Evolutionary conservation across 2,113 vertebrate species (phyloP), one percentile per base, ranked within the genome.

Genomic region (Rhabdornis inornatus): DNA sequence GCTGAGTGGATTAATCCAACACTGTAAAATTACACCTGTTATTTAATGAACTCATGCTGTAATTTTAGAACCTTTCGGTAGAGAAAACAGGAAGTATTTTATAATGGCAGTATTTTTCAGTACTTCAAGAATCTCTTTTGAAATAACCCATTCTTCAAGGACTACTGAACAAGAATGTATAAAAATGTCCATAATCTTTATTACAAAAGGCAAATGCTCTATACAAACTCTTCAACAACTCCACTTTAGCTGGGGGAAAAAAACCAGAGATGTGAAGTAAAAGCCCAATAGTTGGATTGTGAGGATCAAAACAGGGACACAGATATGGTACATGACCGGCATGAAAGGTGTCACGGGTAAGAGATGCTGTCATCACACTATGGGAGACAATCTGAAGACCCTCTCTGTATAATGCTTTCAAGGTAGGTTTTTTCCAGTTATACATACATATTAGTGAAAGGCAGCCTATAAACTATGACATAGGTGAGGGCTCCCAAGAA

Each of bases 81-180:
- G 22, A 75, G 31, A 79, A 80, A 87, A 84, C 15, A 82, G 21
- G 14, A 83, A 74, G 16, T 50, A 47, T 72, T 91, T 92, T 79
- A 47, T 71, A 78, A 91, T 28, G 40, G 56, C 33, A 90, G 24
- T 61, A 57, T 90, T 86, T 91, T 83, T 47, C 55, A 92, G 2
- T 59, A 64, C 72, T 86, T 91, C 27, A 83, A 89, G 68, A 86
- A 50, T 52, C 31, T 30, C 28, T 69, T 83, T 88, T 69, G 23
- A 91, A 93, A 78, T 22, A 87, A 57, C 13, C 11, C 50, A 70
- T 94, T 97, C 59, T 93, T 96, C 94, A 96, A 94, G 94, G 87
- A 90, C 59, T 83, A 50, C 50, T 60, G 39, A 72, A 83, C n/a
- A 92, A 61, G 69, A 92, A 52, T 2, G 4, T 55, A 64, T 16